phyloP scores from a whole-genome alignment of 1,140 invertebrate genomes.

The Ganaspis sp. region DNA sequence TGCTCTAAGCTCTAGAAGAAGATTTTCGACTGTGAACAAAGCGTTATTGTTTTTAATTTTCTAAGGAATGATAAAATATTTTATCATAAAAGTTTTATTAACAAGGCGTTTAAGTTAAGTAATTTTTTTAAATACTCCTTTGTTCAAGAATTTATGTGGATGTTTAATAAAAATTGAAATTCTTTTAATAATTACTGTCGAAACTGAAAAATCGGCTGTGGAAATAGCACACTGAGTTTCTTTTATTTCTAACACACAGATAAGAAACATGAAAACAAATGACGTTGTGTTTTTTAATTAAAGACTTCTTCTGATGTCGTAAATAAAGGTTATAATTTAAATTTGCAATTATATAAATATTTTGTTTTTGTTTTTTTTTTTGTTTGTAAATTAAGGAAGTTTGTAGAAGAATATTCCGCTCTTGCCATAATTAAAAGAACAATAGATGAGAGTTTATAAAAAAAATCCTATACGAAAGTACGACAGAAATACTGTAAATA shows the following conservation, averaged over 20 bases:
- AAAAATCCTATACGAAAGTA: slow-evolving; percentile 18
- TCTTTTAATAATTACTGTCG: background rate
- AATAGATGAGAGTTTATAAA: slow-evolving; percentile 31
- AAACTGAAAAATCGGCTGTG: slow-evolving; percentile 24
- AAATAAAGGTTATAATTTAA: background rate
- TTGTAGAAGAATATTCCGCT: slow-evolving; percentile 50
- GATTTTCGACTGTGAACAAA: background rate
- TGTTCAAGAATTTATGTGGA: background rate
- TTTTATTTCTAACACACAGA: background rate
- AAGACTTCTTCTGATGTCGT: background rate
- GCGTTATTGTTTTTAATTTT: background rate
- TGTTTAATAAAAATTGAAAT: background rate
- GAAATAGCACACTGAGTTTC: background rate
- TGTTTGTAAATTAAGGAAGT: slow-evolving; percentile 32
- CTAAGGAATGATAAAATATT: background rate
- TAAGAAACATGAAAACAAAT: background rate
- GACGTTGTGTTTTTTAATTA: background rate
- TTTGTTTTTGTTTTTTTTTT: background rate
- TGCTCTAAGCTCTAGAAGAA: background rate
- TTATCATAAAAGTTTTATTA: background rate
- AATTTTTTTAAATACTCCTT: slow-evolving; percentile 16
- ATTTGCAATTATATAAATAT: background rate
- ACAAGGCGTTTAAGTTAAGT: background rate
- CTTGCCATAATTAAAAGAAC: slow-evolving; percentile 52
- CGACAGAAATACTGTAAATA: slow-evolving; percentile 48